Evolutionary conservation across 2,113 vertebrate genomes (phyloP), one percentile per base, ranked within the genome.

Genomic region (Dipodomys spectabilis): DNA sequence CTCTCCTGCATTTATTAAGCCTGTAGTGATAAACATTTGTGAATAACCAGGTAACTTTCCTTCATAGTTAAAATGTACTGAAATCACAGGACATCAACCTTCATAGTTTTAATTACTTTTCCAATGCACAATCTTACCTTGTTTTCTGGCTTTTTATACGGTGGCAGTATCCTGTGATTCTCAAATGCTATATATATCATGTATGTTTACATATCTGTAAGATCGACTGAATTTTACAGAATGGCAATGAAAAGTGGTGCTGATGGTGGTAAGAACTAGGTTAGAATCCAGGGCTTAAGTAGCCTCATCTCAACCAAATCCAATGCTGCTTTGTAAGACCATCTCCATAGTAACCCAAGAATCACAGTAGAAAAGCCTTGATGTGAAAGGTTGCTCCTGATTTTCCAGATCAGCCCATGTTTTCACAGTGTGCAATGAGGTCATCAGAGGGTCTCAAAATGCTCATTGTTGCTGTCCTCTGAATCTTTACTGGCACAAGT

Each of bases 341-440:
- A 92, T 95, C 81, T 96, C 95, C 94, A 96, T 82, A 91, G 95
- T 92, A 96, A 95, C 88, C 72, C 49, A 27, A 89, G 80, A 91
- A 80, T 71, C 86, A 75, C 80, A 92, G 77, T 80, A 81, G 53
- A 95, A 94, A 93, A 94, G 83, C 92, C 80, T 84, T 77, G 62
- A 92, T 93, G 62, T 75, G 68, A 75, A 89, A 95, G 96, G 80
- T 94, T 96, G 92, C 44, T 89, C 82, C 78, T 85, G 89, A 72
- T 93, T 89, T 96, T 92, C 93, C 94, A 95, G 92, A 93, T 95
- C 88, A 92, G 78, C 30, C 78, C 82, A 93, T 85, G 87, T 93
- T 94, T 88, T 95, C 84, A 96, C 94, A 94, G 64, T 92, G 82
- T 94, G 88, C 82, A 96, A 92, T 71, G 94, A 96, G 85, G 89